These are phyloP conservation scores for Dendrolimus houi DNA, from an alignment of 2,888 invertebrate genomes.

Conservation along the genomic window DNA sequence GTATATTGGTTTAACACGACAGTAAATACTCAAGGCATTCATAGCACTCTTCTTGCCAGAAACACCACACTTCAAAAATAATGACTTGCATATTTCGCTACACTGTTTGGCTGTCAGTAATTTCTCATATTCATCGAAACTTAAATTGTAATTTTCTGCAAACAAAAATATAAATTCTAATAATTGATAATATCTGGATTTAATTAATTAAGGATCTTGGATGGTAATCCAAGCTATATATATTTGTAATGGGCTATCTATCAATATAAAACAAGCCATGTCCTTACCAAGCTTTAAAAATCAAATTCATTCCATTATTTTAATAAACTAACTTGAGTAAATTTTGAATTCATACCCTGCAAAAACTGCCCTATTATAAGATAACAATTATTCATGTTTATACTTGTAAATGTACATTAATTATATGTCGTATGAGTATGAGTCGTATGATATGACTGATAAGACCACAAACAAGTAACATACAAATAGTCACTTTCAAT, in stretches of 20 bases:
- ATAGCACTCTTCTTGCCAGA: constrained; percentile 37
- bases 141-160: constrained; percentile 19
- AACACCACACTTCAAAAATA: constrained; percentile 34
- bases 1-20: constrained; percentile 29
- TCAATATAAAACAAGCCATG: too few relatives aligned
- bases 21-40: constrained; percentile 28
- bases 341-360: too few relatives aligned
- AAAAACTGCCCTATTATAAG: too few relatives aligned
- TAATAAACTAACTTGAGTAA: too few relatives aligned
- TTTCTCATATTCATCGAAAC: constrained; percentile 30
- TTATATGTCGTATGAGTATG: too few relatives aligned
- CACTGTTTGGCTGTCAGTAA: constrained; percentile 42
- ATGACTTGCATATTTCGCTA: constrained; percentile 44
- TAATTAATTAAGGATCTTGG: background rate
- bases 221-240: too few relatives aligned
- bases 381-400: too few relatives aligned
- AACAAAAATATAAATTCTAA: constrained; percentile 1
- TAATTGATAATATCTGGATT: background rate
- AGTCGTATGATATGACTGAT: too few relatives aligned
- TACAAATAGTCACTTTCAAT: constrained; percentile 3
- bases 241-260: too few relatives aligned
- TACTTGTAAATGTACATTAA: too few relatives aligned
- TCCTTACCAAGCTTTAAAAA: background rate
- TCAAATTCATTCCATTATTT: too few relatives aligned
- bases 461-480: background rate